A percentile compares a stretch with the other conserved stretches of the same genome.
Conservation (phyloP, 2,888 invertebrate genomes). For the Polydrusus cervinus region DNA sequence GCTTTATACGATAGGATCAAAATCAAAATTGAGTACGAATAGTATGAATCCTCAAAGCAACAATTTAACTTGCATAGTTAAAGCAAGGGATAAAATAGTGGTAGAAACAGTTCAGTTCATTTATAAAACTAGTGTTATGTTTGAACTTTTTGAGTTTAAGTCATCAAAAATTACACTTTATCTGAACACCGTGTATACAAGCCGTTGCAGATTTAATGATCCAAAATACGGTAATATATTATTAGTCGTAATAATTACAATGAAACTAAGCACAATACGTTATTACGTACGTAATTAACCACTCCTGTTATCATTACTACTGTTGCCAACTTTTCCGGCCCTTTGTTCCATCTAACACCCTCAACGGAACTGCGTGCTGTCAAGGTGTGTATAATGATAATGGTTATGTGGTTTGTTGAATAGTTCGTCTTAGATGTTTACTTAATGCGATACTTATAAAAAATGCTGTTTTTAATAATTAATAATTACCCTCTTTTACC, state of each 20-base stretch:
- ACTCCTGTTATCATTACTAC: constrained; percentile 12
- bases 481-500: too few relatives aligned
- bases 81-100: too few relatives aligned
- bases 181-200: too few relatives aligned
- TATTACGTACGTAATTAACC: constrained; percentile 18
- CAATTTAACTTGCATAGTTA: too few relatives aligned
- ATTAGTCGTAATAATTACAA: constrained; percentile 4
- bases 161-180: too few relatives aligned
- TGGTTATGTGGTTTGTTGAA: background rate
- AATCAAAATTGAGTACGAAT: too few relatives aligned
- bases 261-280: constrained; percentile 9
- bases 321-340: background rate
- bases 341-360: constrained; percentile 9
- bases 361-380: constrained; percentile 12
- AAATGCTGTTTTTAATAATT: too few relatives aligned
- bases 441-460: background rate
- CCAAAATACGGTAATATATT: background rate
- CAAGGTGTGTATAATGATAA: constrained; percentile 14
- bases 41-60: too few relatives aligned
- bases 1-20: too few relatives aligned
- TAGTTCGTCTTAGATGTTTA: background rate
- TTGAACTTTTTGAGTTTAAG: too few relatives aligned
- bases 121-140: too few relatives aligned
- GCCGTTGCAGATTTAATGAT: background rate
- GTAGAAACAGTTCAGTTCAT: too few relatives aligned